Evolutionary conservation across 2,888 invertebrate genomes (phyloP), one percentile per base, ranked within the genome.

Genomic region (Hecatera dysodea): DNA sequence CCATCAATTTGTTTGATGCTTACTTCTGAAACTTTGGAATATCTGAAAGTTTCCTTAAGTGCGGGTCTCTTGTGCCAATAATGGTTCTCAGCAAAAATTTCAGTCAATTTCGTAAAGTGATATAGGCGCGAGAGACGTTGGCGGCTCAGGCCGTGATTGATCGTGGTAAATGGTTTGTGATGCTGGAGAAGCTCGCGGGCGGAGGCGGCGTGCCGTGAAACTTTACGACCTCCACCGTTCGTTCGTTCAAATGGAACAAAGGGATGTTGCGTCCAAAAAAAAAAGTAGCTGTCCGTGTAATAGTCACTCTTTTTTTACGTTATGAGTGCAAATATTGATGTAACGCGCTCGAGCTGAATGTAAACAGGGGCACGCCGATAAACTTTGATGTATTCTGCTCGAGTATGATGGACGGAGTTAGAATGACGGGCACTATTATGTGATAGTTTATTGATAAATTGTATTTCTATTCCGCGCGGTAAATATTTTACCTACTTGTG

Each of bases 81-180:
- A 84, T 77, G 81, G 84, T 84, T 83, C 81, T 90, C 87, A 88
- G 90, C 88, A 87, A 87, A 89, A 92, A 90, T 88, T 90, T 89
- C 88, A 89, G 89, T 87, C 90, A 89, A 91, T 92, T 90, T 89
- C 86, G 86, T 88, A 90, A 93, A 92, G 91, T 90, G 91, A 91
- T 92, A 90, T 88, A 91, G 89, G 89, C 89, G 84, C 84, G 78
- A 83, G 84, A 90, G 91, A 89, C 87, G 86, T 82, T 82, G 82
- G 84, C 83, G 85, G 86, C 86, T 87, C 86, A 85, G 72, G 71
- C 72, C 82, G 91, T 93, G 93, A 93, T 93, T 93, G 93, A 93
- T 93, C 89, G 91, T 87, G 88, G 92, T 90, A 93, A 93, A 93
- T 92, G 92, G 92, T 87, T 91, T 89, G 92, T 92, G 91, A 90